A percentile compares a stretch with the other conserved stretches of the same genome.
phyloP scores from a whole-genome alignment of 2,113 vertebrate species.

The Crotophaga sulcirostris region DNA sequence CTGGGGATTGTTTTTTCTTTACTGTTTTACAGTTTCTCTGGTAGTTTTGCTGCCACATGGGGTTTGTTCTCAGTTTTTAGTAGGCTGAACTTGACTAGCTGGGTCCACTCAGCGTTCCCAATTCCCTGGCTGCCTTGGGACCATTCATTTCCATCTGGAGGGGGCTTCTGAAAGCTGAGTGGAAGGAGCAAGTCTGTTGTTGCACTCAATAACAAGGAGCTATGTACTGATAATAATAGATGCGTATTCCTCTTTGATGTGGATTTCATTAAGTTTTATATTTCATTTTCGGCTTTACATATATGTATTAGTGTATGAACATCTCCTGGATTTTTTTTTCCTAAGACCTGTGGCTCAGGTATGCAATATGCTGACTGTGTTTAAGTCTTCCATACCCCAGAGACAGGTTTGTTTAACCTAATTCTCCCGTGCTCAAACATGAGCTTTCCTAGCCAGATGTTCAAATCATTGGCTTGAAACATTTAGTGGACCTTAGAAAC shows the following conservation, averaged over 20 bases:
- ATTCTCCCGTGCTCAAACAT: background rate
- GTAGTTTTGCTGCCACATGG: background rate
- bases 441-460: conserved; percentile 27
- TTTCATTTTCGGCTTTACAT: conserved; percentile 14
- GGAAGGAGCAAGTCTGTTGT: background rate
- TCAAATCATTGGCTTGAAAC: conserved; percentile 45
- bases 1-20: background rate
- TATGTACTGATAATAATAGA: background rate
- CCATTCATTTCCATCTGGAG: background rate
- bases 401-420: conserved; percentile 32
- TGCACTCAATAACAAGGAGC: background rate
- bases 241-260: background rate
- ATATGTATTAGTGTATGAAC: background rate
- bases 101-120: background rate
- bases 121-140: background rate
- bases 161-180: background rate
- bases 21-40: background rate
- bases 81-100: background rate
- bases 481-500: conserved; percentile 4
- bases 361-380: conserved; percentile 22
- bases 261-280: background rate
- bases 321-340: conserved; percentile 52
- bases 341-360: background rate
- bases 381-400: background rate
- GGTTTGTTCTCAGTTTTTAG: background rate